Evolutionary conservation across 2,888 invertebrate genomes (phyloP).

Genomic region (Rhodophaea formosa): DNA sequence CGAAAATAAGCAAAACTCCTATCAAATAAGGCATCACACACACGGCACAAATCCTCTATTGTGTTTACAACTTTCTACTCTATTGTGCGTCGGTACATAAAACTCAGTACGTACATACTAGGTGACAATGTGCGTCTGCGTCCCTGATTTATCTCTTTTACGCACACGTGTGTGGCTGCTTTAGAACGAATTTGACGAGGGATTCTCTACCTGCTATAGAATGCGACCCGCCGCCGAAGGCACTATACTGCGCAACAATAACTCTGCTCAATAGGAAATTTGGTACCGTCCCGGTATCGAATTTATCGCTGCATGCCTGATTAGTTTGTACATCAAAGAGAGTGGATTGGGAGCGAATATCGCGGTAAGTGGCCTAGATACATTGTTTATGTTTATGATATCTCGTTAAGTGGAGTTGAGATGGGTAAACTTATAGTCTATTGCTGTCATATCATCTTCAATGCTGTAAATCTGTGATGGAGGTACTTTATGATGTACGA

Average conservation of each 20-base stretch:
- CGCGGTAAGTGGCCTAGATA: conserved; percentile 10
- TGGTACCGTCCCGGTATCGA: conserved; percentile 49
- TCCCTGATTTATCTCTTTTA: conserved; percentile 62
- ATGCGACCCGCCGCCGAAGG: conserved; percentile 39
- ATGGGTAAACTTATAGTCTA: conserved; percentile 18
- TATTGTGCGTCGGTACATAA: conserved; percentile 25
- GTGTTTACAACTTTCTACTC: conserved; percentile 27
- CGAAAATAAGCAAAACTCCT: neutral
- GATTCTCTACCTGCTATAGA: conserved; percentile 71
- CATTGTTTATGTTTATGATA: conserved; percentile 9
- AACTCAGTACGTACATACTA: conserved; percentile 23
- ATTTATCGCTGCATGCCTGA: conserved; percentile 47
- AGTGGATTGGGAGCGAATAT: conserved; percentile 13
- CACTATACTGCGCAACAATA: conserved; percentile 50
- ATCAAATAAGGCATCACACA: conserved; percentile 23
- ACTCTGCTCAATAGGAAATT: conserved; percentile 61
- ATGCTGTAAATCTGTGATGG: no score
- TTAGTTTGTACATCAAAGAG: conserved; percentile 40
- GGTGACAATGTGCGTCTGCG: conserved; percentile 42
- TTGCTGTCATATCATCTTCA: neutral
- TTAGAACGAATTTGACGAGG: conserved; percentile 55
- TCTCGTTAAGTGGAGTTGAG: conserved; percentile 7
- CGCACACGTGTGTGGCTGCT: conserved; percentile 60
- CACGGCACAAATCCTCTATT: conserved; percentile 23
- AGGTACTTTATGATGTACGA: no score